Percentiles rank a stretch among this genome's conserved stretches.
Conservation (phyloP, 2,113 vertebrate species). For the Mohoua ochrocephala region DNA sequence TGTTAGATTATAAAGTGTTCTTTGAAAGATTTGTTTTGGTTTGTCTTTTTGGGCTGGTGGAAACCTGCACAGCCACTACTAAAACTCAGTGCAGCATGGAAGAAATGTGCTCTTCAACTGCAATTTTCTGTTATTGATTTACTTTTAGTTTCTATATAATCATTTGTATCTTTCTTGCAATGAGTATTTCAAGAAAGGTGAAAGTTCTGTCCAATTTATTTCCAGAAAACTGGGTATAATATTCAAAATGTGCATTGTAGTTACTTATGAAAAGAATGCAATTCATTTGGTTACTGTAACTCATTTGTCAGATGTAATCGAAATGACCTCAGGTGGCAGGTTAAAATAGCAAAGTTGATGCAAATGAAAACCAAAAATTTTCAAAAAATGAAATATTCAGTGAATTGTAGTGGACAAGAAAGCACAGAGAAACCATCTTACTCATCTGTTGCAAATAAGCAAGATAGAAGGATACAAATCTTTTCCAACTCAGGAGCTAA, state of each 20-base stretch:
- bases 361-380: conserved; percentile 21
- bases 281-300: conserved; percentile 57
- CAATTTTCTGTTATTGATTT: conserved; percentile 35
- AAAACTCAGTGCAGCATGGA: not conserved
- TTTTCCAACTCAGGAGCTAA: not conserved
- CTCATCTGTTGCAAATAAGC: not conserved
- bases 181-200: not conserved
- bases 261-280: conserved; percentile 57
- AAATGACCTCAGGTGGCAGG: conserved; percentile 64
- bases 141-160: conserved; percentile 40
- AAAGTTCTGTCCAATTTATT: conserved; percentile 14
- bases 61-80: not conserved
- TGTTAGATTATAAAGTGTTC: not conserved
- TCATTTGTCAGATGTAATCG: conserved; percentile 72
- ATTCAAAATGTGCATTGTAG: conserved; percentile 67
- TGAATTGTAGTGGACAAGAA: not conserved
- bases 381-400: not conserved
- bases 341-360: conserved; percentile 57
- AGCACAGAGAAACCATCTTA: not conserved
- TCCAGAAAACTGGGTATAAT: conserved; percentile 44
- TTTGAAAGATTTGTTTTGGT: not conserved
- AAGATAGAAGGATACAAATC: not conserved
- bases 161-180: conserved; percentile 39
- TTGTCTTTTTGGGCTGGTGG: not conserved
- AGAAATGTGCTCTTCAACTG: conserved; percentile 11